These are phyloP conservation scores for Hyposoter dolosus DNA, from an alignment of 2,888 invertebrate species.

Conservation along the genomic window DNA sequence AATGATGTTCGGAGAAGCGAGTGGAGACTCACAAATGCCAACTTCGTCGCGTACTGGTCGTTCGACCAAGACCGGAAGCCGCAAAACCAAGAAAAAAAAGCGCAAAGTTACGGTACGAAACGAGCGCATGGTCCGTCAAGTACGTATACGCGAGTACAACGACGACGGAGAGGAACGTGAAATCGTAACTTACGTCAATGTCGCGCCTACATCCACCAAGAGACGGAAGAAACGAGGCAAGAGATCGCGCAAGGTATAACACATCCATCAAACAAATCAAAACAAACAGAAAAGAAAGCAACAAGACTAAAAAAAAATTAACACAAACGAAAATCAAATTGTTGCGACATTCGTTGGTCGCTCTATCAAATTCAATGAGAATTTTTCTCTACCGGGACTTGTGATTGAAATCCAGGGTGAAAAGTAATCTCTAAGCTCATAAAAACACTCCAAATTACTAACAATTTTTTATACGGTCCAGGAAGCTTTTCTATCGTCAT, in stretches of 20 bases:
- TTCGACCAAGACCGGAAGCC: slow-evolving; percentile 64
- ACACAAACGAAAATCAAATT: not conserved
- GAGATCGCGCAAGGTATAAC: slow-evolving; percentile 86
- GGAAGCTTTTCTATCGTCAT: slow-evolving; percentile 4
- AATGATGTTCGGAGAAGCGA: slow-evolving; percentile 18
- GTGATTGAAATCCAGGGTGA: not conserved
- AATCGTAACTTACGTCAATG: slow-evolving; percentile 81
- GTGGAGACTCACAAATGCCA: not conserved
- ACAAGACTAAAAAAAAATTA: not conserved
- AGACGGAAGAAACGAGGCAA: slow-evolving; percentile 83
- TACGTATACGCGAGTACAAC: slow-evolving; percentile 80
- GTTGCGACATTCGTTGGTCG: not conserved
- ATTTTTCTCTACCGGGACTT: not conserved
- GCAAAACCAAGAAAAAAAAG: slow-evolving; percentile 77
- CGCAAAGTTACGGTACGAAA: slow-evolving; percentile 51
- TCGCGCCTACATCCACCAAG: slow-evolving; percentile 69
- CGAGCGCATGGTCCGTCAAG: slow-evolving; percentile 77
- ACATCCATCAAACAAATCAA: slow-evolving; percentile 48
- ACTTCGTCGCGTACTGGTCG: slow-evolving; percentile 67
- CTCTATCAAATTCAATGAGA: not conserved
- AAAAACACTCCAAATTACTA: slow-evolving; percentile 7
- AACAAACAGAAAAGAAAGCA: slow-evolving; percentile 7
- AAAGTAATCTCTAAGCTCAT: not conserved
- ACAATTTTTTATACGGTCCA: slow-evolving; percentile 9
- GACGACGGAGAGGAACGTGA: slow-evolving; percentile 81